phyloP scores from a whole-genome alignment of 2,113 vertebrate genomes.

The Notothenia coriiceps region DNA sequence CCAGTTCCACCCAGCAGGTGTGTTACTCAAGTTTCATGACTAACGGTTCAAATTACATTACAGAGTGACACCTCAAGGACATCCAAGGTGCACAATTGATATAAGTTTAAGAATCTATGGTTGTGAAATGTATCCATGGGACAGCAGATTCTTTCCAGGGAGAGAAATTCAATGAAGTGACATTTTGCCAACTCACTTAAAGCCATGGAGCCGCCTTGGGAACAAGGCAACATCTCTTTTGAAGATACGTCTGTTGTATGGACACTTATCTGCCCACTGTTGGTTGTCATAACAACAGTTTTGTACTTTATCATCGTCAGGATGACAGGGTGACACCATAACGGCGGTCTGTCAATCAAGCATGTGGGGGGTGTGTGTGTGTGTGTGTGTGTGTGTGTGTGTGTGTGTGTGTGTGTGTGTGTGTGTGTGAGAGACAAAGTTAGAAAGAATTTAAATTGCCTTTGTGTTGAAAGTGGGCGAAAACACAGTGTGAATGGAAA shows the following conservation, averaged over 20 bases:
- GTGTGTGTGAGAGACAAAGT: conserved; percentile 6
- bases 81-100: background rate
- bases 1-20: background rate
- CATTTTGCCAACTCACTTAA: conserved; percentile 27
- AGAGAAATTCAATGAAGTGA: conserved; percentile 2
- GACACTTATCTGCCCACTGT: conserved; percentile 27
- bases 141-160: background rate
- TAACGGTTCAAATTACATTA: background rate
- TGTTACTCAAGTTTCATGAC: background rate
- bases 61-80: conserved; percentile 1
- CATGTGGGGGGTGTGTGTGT: background rate
- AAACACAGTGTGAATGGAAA: conserved; percentile 35
- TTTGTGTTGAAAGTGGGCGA: conserved; percentile 38
- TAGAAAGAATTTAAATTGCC: conserved; percentile 24
- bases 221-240: conserved; percentile 10
- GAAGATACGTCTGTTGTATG: conserved; percentile 19
- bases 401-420: conserved; percentile 4
- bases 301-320: conserved; percentile 55
- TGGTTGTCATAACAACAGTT: conserved; percentile 58
- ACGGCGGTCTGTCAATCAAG: conserved; percentile 60
- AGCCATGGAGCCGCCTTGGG: background rate
- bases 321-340: conserved; percentile 54
- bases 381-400: conserved; percentile 7
- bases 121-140: background rate
- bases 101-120: background rate